Evolutionary conservation across 1,140 invertebrate genomes (phyloP), one percentile per base, ranked within the genome.

Genomic region (Mylabris phalerata): DNA sequence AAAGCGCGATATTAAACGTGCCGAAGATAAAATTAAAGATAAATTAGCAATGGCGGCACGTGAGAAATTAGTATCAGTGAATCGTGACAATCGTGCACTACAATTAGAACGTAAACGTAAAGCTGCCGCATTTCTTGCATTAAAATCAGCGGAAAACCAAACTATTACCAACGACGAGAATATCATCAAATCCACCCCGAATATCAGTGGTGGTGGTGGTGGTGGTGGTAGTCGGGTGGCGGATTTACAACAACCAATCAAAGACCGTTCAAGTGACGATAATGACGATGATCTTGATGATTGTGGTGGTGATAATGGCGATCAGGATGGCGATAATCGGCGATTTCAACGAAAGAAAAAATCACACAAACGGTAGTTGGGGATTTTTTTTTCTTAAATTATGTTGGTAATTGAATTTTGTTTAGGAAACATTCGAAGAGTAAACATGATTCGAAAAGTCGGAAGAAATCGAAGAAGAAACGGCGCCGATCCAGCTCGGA

Each of bases 21-120:
- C 78, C 3, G 84, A 87, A 61, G 83, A 88, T 48, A 79, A 78
- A 48, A 69, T 86, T 1, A 85, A 80, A 67, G 84, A 87, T 57
- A 82, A 80, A 63, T 62, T 87, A 52, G 78, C 81, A 6, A 75
- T 77, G 42, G 81, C 81, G 3, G 80, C 82, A 1, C 67, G 82
- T 3, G 84, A 84, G 45, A 84, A 84, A 64, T 60, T 85, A 42
- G 74, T 76, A 4, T 75, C 77, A 2, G 66, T 73, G 50, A 76
- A 3, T 77, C 78, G 6, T 79, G 78, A 54, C 83, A 89, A 63
- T 32, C 81, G 83, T 66, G 84, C 86, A 47, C 65, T 89, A 3
- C 86, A 90, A 66, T 67, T 84, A 26, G 88, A 90, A 67, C 73
- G 88, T 4, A 89, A 87, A 65, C 80, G 81, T 50, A 82, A 82